phyloP scores from a whole-genome alignment of 1,140 invertebrate species.

The Drosophila mauritiana region DNA sequence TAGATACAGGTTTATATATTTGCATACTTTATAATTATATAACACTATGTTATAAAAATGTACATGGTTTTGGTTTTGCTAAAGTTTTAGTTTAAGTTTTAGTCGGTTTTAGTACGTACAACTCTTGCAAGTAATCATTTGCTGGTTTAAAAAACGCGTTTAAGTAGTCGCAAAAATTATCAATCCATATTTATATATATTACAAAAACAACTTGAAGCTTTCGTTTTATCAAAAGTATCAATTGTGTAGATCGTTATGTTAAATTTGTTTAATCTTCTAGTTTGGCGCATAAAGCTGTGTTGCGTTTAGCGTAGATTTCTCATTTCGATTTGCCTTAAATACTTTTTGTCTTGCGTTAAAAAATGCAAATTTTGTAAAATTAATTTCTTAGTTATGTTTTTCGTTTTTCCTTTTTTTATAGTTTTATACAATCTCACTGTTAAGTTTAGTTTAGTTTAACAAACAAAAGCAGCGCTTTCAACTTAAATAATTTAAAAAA shows the following conservation, averaged over 20 bases:
- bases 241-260: slow-evolving; percentile 51
- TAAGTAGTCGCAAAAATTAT: slow-evolving; percentile 55
- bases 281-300: slow-evolving; percentile 82
- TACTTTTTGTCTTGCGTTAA: slow-evolving; percentile 74
- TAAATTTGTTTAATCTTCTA: slow-evolving; percentile 77
- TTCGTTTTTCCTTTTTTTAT: slow-evolving; percentile 26
- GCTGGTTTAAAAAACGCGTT: slow-evolving; percentile 51
- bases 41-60: slow-evolving; percentile 73
- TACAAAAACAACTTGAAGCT: slow-evolving; percentile 73
- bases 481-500: slow-evolving; percentile 74
- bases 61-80: slow-evolving; percentile 78
- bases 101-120: slow-evolving; percentile 72
- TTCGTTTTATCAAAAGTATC: slow-evolving; percentile 51
- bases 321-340: slow-evolving; percentile 73
- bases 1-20: slow-evolving; percentile 61
- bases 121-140: slow-evolving; percentile 63
- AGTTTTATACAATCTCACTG: slow-evolving; percentile 62
- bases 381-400: slow-evolving; percentile 50
- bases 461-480: slow-evolving; percentile 65
- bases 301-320: slow-evolving; percentile 76
- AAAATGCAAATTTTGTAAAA: slow-evolving; percentile 62
- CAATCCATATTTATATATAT: slow-evolving; percentile 64
- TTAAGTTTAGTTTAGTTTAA: slow-evolving; percentile 37
- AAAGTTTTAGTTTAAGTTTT: slow-evolving; percentile 61
- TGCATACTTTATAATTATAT: slow-evolving; percentile 68